Evolutionary conservation across 1,140 invertebrate species (phyloP).

Genomic region (Oreohelix idahoensis): DNA sequence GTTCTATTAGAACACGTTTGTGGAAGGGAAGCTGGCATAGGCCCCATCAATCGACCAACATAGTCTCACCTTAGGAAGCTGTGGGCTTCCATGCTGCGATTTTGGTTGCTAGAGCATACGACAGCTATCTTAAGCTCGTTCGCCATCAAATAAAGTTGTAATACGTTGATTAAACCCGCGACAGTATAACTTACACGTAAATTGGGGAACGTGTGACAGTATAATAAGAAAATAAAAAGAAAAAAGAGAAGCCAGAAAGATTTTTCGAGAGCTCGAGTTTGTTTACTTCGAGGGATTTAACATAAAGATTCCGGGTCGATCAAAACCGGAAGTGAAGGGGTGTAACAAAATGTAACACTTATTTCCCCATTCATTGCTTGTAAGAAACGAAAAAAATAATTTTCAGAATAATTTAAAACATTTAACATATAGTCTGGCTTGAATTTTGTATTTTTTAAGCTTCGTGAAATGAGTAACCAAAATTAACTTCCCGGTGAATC

Average conservation of each 20-base stretch:
- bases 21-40: no score
- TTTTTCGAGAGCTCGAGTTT: neutral
- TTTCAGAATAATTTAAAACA: no score
- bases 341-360: no score
- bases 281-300: neutral
- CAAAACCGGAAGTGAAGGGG: neutral
- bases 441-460: no score
- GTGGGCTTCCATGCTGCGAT: constrained; percentile 99
- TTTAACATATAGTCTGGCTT: no score
- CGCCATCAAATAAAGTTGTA: constrained; percentile 2
- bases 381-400: no score
- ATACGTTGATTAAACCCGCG: neutral
- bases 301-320: neutral
- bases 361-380: no score
- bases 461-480: no score
- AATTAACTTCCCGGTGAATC: no score
- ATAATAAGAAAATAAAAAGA: neutral
- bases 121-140: constrained; percentile 82
- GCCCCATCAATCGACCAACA: no score
- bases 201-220: neutral
- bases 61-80: constrained; percentile 84
- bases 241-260: neutral
- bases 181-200: neutral
- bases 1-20: no score
- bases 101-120: constrained; percentile 99